Evolutionary conservation across 2,888 invertebrate genomes (phyloP).

Genomic region (Quadriops clusia): DNA sequence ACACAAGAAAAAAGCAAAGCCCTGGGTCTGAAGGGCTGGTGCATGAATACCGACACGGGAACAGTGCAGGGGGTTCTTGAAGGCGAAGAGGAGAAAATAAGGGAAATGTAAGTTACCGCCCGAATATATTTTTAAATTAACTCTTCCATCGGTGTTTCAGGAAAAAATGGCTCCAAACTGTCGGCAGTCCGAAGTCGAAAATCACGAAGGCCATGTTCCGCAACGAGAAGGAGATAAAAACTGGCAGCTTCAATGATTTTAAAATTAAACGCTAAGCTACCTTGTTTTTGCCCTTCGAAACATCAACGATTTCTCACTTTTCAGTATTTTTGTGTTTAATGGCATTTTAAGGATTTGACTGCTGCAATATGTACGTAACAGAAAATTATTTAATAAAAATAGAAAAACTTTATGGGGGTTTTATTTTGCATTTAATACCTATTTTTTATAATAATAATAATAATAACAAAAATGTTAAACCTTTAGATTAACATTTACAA

Average conservation of each 20-base stretch:
- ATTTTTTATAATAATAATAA: no score
- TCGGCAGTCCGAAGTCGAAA: slow-evolving; percentile 62
- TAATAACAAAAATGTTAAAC: no score
- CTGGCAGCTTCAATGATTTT: slow-evolving; percentile 17
- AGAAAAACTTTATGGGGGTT: no score
- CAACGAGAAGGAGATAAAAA: slow-evolving; percentile 46
- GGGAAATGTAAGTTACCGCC: slow-evolving; percentile 45
- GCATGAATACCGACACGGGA: slow-evolving; percentile 54
- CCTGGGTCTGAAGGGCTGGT: slow-evolving; percentile 58
- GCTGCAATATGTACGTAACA: no score
- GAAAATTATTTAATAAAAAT: no score
- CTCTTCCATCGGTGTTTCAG: slow-evolving; percentile 24
- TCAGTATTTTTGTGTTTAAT: no score
- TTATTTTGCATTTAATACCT: no score
- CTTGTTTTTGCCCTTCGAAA: no score
- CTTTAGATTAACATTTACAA: no score
- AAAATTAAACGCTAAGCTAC: slow-evolving; percentile 19
- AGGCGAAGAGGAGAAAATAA: slow-evolving; percentile 46
- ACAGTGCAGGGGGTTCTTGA: slow-evolving; percentile 57
- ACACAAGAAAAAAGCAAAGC: slow-evolving; percentile 53
- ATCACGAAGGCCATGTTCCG: slow-evolving; percentile 63
- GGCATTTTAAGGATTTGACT: no score
- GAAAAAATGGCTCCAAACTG: slow-evolving; percentile 50
- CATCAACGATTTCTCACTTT: no score
- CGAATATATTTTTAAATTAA: slow-evolving; percentile 6